Base-by-base conservation (phyloP, 2,888 invertebrate species). In the Troglohyphantes excavatus region DNA sequence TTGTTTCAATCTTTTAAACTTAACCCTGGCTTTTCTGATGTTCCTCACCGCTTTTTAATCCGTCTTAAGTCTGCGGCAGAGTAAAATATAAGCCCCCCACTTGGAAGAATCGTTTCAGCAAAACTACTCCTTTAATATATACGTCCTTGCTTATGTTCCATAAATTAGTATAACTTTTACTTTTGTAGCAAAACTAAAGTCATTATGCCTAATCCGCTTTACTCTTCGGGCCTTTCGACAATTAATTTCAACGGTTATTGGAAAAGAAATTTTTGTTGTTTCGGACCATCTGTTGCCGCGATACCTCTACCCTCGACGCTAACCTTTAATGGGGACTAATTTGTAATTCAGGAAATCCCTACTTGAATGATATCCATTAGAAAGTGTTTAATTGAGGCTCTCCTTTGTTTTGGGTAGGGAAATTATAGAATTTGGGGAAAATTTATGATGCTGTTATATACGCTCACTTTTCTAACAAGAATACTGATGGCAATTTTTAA, bases 141-240 rank as follows among this genome's bases (percentile, higher is more conserved):
- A 33, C 53, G 70, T 39, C 9, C 23, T 59, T 63, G 26, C 72
- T 72, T 46, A 33, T 61, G 76, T 29, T 78, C 33, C 85, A 85
- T 85, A 85, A 85, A 85, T 85, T 85, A 78, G 68, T 67, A 85
- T 68, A 85, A 85, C 43, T 85, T 85, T 85, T 85, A 63, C 76
- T 85, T 85, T 76, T 85, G 76, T 53, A 75, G 19, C 39, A 68
- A 75, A 76, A 76, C 59, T 67, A 61, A 68, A 76, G 76, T 59
- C 85, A 76, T 85, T 85, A 75, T 67, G 39, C 76, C 27, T 85
- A 75, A 85, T 85, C 68, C 76, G 68, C 68, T 53, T 75, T 39
- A 26, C 43, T 23, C 53, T 67, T n/a, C 59, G 17, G 85, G 29
- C 83, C 67, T 67, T 53, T 59, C 68, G 27, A 76, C 85, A 85